These are phyloP conservation scores for Hirundo rustica DNA, from an alignment of 2,797 vertebrate species.

Conservation along the genomic window DNA sequence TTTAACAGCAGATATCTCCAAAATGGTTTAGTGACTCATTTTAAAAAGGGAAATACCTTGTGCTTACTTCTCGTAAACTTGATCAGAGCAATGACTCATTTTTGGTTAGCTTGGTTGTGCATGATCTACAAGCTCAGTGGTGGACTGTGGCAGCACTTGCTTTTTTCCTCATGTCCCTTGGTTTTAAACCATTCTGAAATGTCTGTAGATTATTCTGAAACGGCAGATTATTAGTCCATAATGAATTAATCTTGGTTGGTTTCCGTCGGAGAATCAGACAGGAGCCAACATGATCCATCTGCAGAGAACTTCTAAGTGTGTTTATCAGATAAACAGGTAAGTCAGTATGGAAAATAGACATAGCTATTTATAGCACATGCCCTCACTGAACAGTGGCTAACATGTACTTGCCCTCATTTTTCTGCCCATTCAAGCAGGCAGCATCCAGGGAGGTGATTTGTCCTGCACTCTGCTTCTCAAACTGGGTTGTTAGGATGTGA, in stretches of 20 bases:
- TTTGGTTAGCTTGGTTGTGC: not conserved
- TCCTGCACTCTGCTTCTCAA: not conserved
- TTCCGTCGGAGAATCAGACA: not conserved
- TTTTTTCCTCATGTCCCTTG: not conserved
- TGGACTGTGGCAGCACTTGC: not conserved
- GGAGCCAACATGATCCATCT: fast-evolving
- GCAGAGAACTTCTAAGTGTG: not conserved
- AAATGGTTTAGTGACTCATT: not conserved
- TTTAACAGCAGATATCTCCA: not conserved
- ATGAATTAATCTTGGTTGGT: not conserved
- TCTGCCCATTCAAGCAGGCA: not conserved
- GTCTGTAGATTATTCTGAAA: not conserved
- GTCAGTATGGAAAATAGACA: not conserved
- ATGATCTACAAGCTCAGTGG: not conserved
- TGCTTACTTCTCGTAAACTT: not conserved
- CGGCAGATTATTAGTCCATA: not conserved
- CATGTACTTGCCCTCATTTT: not conserved
- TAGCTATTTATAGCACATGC: not conserved
- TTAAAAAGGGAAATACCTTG: slow-evolving; percentile 17
- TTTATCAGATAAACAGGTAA: not conserved
- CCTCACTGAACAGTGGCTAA: not conserved
- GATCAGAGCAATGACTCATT: not conserved
- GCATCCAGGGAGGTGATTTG: not conserved
- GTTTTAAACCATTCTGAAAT: not conserved
- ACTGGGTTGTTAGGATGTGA: fast-evolving